Evolutionary conservation across 2,888 invertebrate species (phyloP).

Genomic region (Ornithoptera alexandrae): DNA sequence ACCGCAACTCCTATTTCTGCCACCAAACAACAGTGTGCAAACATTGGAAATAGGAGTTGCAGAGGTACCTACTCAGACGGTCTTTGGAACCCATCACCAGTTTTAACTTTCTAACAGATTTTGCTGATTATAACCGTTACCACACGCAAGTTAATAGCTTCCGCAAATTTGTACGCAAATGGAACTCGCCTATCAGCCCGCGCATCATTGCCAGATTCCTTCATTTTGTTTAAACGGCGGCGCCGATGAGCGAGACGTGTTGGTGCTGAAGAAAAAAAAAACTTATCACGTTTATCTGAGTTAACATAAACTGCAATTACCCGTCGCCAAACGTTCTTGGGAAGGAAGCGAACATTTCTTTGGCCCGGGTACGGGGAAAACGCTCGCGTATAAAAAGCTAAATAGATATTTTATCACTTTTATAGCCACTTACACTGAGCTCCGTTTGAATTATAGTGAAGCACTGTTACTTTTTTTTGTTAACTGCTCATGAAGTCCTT

Average conservation of each 20-base stretch:
- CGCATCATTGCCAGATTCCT: slow-evolving; percentile 5
- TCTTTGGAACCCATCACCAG: too few relatives aligned
- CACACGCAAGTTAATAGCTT: too few relatives aligned
- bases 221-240: slow-evolving; percentile 7
- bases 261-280: slow-evolving; percentile 37
- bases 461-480: slow-evolving; percentile 34
- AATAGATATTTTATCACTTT: slow-evolving; percentile 79
- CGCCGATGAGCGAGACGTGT: neutral
- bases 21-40: too few relatives aligned
- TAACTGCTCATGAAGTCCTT: slow-evolving; percentile 15
- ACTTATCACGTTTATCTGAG: slow-evolving; percentile 60
- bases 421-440: slow-evolving; percentile 70
- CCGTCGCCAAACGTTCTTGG: slow-evolving; percentile 61
- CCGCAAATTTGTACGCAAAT: neutral
- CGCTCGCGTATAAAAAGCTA: slow-evolving; percentile 61
- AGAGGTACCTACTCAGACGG: too few relatives aligned
- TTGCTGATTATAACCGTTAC: too few relatives aligned
- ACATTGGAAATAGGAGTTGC: too few relatives aligned
- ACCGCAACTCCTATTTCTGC: too few relatives aligned
- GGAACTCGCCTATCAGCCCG: neutral
- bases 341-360: slow-evolving; percentile 62
- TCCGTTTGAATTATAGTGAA: slow-evolving; percentile 57
- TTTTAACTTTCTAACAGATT: too few relatives aligned
- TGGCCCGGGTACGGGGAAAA: slow-evolving; percentile 46
- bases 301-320: slow-evolving; percentile 73